Evolutionary conservation across 1,140 invertebrate genomes (phyloP).

Genomic region (Micrasema minimum): DNA sequence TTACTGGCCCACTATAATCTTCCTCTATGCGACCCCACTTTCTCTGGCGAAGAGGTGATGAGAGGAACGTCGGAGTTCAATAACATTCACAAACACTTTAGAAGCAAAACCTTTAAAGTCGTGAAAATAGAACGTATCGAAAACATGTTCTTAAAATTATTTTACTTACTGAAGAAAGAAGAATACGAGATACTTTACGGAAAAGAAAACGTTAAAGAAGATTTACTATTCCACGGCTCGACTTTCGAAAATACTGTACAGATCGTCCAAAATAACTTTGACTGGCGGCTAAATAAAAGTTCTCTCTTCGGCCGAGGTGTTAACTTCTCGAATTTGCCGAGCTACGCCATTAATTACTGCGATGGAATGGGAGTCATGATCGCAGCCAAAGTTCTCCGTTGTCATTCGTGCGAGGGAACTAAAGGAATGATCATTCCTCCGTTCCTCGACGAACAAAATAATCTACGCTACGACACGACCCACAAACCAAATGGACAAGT

Average conservation of each 20-base stretch:
- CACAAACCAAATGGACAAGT: slow-evolving; percentile 51
- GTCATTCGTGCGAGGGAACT: slow-evolving; percentile 17
- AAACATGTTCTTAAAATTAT: slow-evolving; percentile 47
- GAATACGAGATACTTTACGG: slow-evolving; percentile 45
- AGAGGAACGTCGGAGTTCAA: neutral
- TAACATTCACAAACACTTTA: neutral
- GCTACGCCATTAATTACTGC: slow-evolving; percentile 56
- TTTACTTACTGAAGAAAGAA: slow-evolving; percentile 49
- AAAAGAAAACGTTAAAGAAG: slow-evolving; percentile 37
- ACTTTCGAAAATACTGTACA: slow-evolving; percentile 45
- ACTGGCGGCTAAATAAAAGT: slow-evolving; percentile 54
- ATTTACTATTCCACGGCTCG: slow-evolving; percentile 56
- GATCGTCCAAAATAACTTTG: slow-evolving; percentile 56
- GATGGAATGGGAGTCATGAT: slow-evolving; percentile 54
- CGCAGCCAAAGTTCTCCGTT: slow-evolving; percentile 36
- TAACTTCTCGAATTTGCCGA: slow-evolving; percentile 54
- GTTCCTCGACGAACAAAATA: slow-evolving; percentile 21
- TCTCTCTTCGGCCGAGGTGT: slow-evolving; percentile 56
- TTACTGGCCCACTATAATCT: neutral
- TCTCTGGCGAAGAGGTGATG: neutral
- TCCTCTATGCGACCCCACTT: neutral
- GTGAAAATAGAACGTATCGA: slow-evolving; percentile 42
- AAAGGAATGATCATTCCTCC: slow-evolving; percentile 45
- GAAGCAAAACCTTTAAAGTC: slow-evolving; percentile 20
- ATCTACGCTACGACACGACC: slow-evolving; percentile 52